These are phyloP conservation scores for Dicranocentrus wangi DNA, from an alignment of 2,888 invertebrate species.

Conservation along the genomic window DNA sequence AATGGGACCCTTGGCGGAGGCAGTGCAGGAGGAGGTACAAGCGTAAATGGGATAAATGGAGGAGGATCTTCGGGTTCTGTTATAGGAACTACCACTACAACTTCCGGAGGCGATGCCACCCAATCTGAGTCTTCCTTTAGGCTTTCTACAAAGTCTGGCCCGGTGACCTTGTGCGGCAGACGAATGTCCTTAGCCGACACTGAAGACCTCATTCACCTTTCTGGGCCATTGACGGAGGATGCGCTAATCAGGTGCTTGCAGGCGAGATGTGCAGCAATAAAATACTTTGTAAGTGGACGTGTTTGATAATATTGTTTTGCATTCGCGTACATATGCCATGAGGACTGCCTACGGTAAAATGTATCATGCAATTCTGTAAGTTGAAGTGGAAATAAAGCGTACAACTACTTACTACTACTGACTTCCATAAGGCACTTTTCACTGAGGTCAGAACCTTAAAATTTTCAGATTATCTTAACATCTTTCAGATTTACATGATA, in stretches of 20 bases:
- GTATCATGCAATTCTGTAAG: too few relatives aligned
- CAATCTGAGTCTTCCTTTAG: conserved; percentile 70
- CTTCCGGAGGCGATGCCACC: conserved; percentile 66
- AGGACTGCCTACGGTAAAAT: too few relatives aligned
- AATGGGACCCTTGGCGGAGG: conserved; percentile 58
- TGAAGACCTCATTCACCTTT: conserved; percentile 92
- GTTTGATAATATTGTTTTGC: too few relatives aligned
- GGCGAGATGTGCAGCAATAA: conserved; percentile 88
- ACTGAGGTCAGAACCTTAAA: too few relatives aligned
- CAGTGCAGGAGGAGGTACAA: conserved; percentile 59
- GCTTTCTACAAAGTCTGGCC: conserved; percentile 68
- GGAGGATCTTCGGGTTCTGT: conserved; percentile 66
- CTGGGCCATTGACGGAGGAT: conserved; percentile 94
- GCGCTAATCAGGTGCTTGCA: conserved; percentile 93
- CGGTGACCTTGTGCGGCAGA: conserved; percentile 35
- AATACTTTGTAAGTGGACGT: conserved; percentile 90
- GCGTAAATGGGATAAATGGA: conserved; percentile 51
- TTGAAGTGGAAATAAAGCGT: too few relatives aligned
- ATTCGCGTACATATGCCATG: neutral
- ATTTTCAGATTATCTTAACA: too few relatives aligned
- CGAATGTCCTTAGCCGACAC: conserved; percentile 77
- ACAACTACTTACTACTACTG: too few relatives aligned
- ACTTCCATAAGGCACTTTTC: too few relatives aligned
- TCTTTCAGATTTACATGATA: too few relatives aligned
- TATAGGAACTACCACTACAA: conserved; percentile 66